These are phyloP conservation scores for Coenonympha glycerion DNA, from an alignment of 2,888 invertebrate genomes.

Conservation along the genomic window DNA sequence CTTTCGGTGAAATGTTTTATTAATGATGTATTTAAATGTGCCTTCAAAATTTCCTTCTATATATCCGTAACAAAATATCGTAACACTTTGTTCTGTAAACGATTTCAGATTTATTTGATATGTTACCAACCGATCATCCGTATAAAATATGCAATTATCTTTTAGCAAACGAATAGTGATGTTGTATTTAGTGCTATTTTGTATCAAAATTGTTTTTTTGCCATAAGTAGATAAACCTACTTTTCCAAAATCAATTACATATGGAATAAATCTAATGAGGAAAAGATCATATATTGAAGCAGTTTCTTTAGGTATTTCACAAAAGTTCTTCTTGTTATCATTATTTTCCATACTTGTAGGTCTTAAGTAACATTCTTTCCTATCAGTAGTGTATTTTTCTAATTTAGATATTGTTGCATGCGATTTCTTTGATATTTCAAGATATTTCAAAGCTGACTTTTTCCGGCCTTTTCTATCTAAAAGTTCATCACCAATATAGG, in stretches of 20 bases:
- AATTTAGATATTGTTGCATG: constrained; percentile 32
- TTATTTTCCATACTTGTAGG: constrained; percentile 20
- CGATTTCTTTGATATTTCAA: constrained; percentile 40
- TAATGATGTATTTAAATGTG: constrained; percentile 51
- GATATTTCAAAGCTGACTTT: constrained; percentile 37
- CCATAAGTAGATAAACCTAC: constrained; percentile 52
- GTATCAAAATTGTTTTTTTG: constrained; percentile 43
- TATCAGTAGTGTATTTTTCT: constrained; percentile 39
- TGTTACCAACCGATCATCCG: constrained; percentile 38
- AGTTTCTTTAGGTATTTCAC: constrained; percentile 34
- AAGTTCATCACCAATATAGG: constrained; percentile 46
- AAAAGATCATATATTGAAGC: constrained; percentile 47
- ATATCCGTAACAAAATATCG: constrained; percentile 45
- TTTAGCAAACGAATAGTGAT: constrained; percentile 41
- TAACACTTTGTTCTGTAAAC: constrained; percentile 36
- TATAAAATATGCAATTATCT: constrained; percentile 46
- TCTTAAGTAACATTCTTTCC: constrained; percentile 39
- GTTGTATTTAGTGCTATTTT: constrained; percentile 43
- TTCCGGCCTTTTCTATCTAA: constrained; percentile 34
- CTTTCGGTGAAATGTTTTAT: constrained; percentile 46
- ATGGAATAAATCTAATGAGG: constrained; percentile 46
- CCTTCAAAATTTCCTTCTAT: constrained; percentile 43
- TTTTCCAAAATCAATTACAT: constrained; percentile 52
- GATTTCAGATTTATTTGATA: constrained; percentile 43
- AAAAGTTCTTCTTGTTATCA: constrained; percentile 38